Evolutionary conservation across 2,797 vertebrate species (phyloP).

Genomic region (Sardinella longiceps): DNA sequence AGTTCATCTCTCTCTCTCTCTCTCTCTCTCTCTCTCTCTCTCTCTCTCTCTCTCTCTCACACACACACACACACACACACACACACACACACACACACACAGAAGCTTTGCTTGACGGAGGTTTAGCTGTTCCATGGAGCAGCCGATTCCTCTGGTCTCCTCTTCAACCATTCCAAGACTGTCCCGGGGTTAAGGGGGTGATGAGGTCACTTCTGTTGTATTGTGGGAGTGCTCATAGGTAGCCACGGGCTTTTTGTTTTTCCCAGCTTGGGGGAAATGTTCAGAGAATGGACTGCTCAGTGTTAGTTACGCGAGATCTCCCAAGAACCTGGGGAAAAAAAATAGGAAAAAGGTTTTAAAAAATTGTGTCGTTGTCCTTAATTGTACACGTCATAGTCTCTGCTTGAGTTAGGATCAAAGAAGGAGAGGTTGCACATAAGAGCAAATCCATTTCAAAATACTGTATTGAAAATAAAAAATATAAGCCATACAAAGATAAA

Average conservation of each 20-base stretch:
- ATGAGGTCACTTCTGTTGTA: constrained; percentile 76
- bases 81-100: constrained; percentile 17
- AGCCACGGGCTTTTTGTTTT: constrained; percentile 60
- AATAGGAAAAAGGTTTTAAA: not conserved
- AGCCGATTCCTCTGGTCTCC: not conserved
- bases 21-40: not conserved
- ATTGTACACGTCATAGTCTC: too few species aligned
- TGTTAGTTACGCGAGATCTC: constrained; percentile 55
- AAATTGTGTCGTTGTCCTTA: too few species aligned
- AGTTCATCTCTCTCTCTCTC: not conserved
- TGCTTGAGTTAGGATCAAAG: too few species aligned
- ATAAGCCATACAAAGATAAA: too few species aligned
- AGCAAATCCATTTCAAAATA: too few species aligned
- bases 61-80: constrained; percentile 2
- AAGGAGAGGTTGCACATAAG: too few species aligned
- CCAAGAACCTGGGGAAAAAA: constrained; percentile 47
- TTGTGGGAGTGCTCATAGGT: constrained; percentile 61
- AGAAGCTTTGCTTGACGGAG: not conserved
- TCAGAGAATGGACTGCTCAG: constrained; percentile 44
- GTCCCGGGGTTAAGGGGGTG: constrained; percentile 65
- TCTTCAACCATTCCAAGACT: constrained; percentile 46
- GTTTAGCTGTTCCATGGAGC: not conserved
- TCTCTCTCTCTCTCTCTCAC: not conserved
- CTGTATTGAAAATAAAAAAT: too few species aligned
- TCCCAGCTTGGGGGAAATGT: constrained; percentile 60